A percentile compares a stretch with the other conserved stretches of the same genome.
These are phyloP conservation scores for Dasypogon diadema DNA, from an alignment of 2,888 invertebrate genomes.

Conservation along the genomic window DNA sequence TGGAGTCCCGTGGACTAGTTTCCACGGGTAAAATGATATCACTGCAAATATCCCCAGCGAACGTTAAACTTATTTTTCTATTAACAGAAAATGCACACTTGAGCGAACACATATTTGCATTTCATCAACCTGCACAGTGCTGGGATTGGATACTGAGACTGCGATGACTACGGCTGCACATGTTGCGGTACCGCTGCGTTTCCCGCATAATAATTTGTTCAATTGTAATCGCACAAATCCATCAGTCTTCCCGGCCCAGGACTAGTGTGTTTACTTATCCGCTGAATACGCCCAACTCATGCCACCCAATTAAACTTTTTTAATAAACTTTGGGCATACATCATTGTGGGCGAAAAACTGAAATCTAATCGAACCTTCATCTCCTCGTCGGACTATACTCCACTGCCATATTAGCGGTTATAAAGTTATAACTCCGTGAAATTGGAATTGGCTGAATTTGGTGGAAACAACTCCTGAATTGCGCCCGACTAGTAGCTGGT, in stretches of 20 bases:
- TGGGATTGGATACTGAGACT: not conserved
- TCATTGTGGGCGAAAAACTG: not conserved
- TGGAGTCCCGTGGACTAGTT: not conserved
- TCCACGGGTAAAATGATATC: constrained; percentile 2
- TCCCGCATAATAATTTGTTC: constrained; percentile 21
- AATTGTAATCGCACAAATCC: constrained; percentile 7
- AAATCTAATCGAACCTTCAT: constrained; percentile 5
- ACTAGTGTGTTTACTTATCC: not conserved
- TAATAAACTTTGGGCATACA: constrained; percentile 48
- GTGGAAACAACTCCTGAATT: constrained; percentile 2
- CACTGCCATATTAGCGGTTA: not conserved
- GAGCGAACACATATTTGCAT: constrained; percentile 39
- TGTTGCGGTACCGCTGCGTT: not conserved
- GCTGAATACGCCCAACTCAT: not conserved
- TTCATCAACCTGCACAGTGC: constrained; percentile 32
- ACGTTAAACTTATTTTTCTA: constrained; percentile 44
- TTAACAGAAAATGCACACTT: constrained; percentile 36
- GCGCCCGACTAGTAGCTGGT: not conserved
- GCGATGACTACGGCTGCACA: not conserved
- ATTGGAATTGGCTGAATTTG: constrained; percentile 33
- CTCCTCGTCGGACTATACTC: constrained; percentile 1
- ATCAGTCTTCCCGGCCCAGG: not conserved
- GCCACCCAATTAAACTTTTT: constrained; percentile 55
- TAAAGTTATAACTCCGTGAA: constrained; percentile 37
- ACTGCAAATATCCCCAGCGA: constrained; percentile 19